Evolutionary conservation across 2,888 invertebrate species (phyloP).

Genomic region (Ptilodon capucinus): DNA sequence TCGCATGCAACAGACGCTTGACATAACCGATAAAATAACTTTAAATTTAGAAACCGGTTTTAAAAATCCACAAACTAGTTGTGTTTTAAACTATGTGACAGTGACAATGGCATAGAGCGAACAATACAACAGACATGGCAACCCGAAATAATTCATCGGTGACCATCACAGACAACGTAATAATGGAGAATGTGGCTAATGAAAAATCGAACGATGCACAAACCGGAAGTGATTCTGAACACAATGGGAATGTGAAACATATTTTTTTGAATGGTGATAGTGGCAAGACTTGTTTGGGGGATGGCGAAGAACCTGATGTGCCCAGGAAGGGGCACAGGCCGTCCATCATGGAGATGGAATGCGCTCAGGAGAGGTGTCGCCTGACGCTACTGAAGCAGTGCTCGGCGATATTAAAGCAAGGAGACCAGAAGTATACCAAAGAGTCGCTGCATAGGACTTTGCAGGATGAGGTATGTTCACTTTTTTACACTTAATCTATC

Average conservation of each 20-base stretch:
- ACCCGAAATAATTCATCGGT: constrained; percentile 18
- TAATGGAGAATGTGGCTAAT: too few relatives aligned
- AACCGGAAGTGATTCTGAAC: neutral
- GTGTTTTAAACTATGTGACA: constrained; percentile 1
- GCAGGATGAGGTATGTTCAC: constrained; percentile 85
- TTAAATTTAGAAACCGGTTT: neutral
- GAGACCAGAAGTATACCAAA: constrained; percentile 83
- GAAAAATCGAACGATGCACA: constrained; percentile 1
- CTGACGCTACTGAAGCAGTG: constrained; percentile 85
- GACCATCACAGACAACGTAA: constrained; percentile 28
- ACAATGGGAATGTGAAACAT: neutral
- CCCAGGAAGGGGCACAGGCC: constrained; percentile 65
- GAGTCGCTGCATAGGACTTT: constrained; percentile 86
- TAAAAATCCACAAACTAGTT: neutral
- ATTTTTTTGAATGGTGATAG: neutral
- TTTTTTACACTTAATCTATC: neutral
- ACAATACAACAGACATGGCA: constrained; percentile 23
- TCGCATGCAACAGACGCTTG: too few relatives aligned
- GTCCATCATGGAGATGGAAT: constrained; percentile 88
- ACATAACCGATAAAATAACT: too few relatives aligned
- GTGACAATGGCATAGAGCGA: constrained; percentile 14
- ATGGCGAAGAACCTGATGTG: constrained; percentile 21
- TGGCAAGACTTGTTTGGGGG: neutral
- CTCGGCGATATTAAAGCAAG: constrained; percentile 84
- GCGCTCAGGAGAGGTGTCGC: constrained; percentile 84